Conservation (phyloP, 37 sponge, comb jelly and placozoan species). For the Spongilla lacustris region DNA sequence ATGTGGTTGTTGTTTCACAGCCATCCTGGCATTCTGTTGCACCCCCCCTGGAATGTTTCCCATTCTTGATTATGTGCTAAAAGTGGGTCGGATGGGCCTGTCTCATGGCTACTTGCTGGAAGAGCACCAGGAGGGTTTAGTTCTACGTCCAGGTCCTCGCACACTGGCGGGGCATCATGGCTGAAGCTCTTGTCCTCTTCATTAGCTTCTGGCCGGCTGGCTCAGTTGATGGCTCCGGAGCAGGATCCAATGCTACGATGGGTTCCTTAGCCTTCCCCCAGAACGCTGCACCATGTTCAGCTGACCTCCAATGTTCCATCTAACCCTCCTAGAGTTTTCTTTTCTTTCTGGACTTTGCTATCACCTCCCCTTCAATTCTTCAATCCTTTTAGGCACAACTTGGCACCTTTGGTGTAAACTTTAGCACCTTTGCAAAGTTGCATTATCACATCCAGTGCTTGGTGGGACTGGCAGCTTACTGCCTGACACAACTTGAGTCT, state of each 20-base stretch:
- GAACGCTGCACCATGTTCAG: too few species aligned
- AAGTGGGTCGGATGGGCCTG: background rate
- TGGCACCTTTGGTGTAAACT: background rate
- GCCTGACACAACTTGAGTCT: background rate
- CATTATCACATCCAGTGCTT: background rate
- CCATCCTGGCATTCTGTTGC: too few species aligned
- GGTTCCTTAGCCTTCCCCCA: background rate
- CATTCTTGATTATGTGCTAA: background rate
- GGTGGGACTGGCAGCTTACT: background rate
- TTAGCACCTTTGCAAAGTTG: background rate
- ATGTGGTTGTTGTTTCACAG: too few species aligned
- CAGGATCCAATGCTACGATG: background rate
- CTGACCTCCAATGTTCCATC: too few species aligned
- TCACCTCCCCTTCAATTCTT: too few species aligned
- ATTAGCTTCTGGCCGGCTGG: background rate
- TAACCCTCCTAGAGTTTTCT: background rate
- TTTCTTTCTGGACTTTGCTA: too few species aligned
- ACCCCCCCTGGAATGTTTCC: too few species aligned
- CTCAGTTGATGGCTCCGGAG: background rate
- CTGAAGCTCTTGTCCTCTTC: background rate
- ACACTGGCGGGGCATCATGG: background rate
- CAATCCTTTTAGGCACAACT: background rate
- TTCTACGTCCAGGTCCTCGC: background rate
- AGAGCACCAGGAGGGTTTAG: background rate
- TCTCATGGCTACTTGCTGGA: background rate